Evolutionary conservation across 2,113 vertebrate species (phyloP).

Genomic region (Neodontobutis hainanensis): DNA sequence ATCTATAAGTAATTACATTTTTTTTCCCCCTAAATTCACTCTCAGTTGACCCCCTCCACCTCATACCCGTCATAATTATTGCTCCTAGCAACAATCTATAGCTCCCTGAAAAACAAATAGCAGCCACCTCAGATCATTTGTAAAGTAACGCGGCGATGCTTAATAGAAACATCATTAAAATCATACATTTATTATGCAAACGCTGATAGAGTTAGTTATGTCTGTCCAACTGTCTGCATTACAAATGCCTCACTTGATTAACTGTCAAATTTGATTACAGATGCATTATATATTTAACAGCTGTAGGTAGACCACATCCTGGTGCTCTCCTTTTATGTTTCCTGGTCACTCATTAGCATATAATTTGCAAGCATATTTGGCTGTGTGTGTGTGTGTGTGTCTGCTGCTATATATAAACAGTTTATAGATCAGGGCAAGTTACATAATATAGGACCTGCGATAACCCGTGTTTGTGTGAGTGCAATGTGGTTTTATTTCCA

Average conservation of each 20-base stretch:
- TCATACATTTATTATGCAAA: conserved; percentile 80
- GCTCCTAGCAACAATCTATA: conserved; percentile 85
- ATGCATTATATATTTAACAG: conserved; percentile 82
- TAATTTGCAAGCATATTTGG: conserved; percentile 40
- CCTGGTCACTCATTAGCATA: conserved; percentile 66
- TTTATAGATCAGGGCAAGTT: conserved; percentile 9
- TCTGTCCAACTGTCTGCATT: conserved; percentile 78
- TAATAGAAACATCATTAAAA: conserved; percentile 85
- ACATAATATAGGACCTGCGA: conserved; percentile 6
- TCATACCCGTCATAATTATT: conserved; percentile 76
- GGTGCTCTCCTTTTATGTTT: conserved; percentile 55
- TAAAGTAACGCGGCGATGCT: conserved; percentile 79
- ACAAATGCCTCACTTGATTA: conserved; percentile 80
- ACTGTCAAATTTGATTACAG: conserved; percentile 84
- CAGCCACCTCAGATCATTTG: conserved; percentile 81
- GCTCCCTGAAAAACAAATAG: conserved; percentile 83
- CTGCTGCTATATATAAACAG: conserved; percentile 11
- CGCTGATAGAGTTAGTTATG: conserved; percentile 81
- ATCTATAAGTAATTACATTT: conserved; percentile 86
- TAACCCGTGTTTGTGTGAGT: not conserved
- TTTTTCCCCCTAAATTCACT: conserved; percentile 53
- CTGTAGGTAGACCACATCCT: conserved; percentile 73
- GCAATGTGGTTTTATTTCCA: not conserved
- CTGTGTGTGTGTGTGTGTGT: conserved; percentile 2
- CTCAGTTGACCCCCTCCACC: conserved; percentile 48